phyloP scores from a whole-genome alignment of 23 tunicate species.

The Ciona savignyi region DNA sequence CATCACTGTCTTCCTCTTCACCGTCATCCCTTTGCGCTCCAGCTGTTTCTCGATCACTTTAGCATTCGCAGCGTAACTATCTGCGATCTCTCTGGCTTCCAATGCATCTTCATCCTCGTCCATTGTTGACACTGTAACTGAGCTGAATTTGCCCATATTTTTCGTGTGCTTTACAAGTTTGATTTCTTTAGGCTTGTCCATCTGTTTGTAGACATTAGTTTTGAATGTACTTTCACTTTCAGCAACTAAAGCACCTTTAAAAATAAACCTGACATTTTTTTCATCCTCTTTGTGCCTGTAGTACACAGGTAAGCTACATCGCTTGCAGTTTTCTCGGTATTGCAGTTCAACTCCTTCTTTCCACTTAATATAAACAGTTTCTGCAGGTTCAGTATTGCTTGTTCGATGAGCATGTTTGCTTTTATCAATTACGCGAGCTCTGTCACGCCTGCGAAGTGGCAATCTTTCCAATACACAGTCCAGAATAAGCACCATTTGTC shows the following conservation, averaged over 20 bases:
- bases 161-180: slow-evolving; percentile 84
- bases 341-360: slow-evolving; percentile 77
- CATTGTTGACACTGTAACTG: slow-evolving; percentile 95
- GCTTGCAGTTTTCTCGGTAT: slow-evolving; percentile 65
- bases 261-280: slow-evolving; percentile 46
- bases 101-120: slow-evolving; percentile 97
- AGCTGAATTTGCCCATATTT: slow-evolving; percentile 92
- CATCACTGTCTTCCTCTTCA: slow-evolving; percentile 47
- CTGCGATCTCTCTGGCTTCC: slow-evolving; percentile 95
- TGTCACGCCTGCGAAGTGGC: slow-evolving; percentile 65
- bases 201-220: slow-evolving; percentile 62
- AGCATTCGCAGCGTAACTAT: slow-evolving; percentile 95
- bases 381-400: slow-evolving; percentile 61
- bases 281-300: slow-evolving; percentile 72
- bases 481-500: slow-evolving; percentile 84
- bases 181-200: slow-evolving; percentile 71
- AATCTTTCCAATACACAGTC: slow-evolving; percentile 69
- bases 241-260: slow-evolving; percentile 62
- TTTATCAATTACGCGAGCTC: slow-evolving; percentile 78
- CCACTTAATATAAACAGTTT: slow-evolving; percentile 61
- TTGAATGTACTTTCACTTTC: slow-evolving; percentile 72
- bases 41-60: slow-evolving; percentile 89
- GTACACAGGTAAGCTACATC: slow-evolving; percentile 72
- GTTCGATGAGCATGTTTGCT: slow-evolving; percentile 69
- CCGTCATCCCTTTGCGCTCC: slow-evolving; percentile 84